These are phyloP conservation scores for Megalopta genalis DNA, from an alignment of 1,140 invertebrate genomes.

Conservation along the genomic window DNA sequence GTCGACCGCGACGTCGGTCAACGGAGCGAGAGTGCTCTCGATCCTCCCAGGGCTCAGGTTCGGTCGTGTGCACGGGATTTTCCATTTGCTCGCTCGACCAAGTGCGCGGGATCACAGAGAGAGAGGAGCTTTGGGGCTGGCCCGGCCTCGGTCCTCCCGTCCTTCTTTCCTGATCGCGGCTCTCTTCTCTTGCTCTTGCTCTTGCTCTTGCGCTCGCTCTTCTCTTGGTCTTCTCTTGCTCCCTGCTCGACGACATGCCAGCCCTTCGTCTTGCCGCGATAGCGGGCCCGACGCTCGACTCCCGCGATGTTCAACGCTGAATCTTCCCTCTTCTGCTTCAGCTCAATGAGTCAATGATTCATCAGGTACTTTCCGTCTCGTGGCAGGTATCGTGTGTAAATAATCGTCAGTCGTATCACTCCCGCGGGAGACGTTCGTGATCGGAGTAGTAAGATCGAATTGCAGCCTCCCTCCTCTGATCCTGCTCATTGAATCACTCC, in stretches of 20 bases:
- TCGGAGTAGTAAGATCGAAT: no score
- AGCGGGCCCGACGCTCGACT: neutral
- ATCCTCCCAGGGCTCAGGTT: conserved; percentile 43
- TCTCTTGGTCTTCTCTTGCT: neutral
- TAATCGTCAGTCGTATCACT: no score
- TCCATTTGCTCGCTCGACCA: conserved; percentile 67
- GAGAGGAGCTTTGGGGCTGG: conserved; percentile 44
- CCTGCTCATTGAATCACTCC: no score
- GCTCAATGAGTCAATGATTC: no score
- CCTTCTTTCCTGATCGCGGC: conserved; percentile 1
- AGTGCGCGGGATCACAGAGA: conserved; percentile 64
- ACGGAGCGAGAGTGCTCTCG: conserved; percentile 55
- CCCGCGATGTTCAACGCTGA: no score
- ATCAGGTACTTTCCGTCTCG: no score
- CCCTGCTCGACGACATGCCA: neutral
- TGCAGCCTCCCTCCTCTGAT: no score
- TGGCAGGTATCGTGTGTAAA: no score
- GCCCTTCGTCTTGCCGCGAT: neutral
- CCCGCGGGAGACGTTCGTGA: no score
- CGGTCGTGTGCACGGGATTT: conserved; percentile 59
- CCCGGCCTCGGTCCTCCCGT: conserved; percentile 4
- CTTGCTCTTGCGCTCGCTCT: neutral
- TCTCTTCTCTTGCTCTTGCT: neutral
- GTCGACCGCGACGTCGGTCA: conserved; percentile 46
- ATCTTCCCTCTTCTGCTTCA: no score